These are phyloP conservation scores for Macaria liturata DNA, from an alignment of 2,888 invertebrate species.

Conservation along the genomic window DNA sequence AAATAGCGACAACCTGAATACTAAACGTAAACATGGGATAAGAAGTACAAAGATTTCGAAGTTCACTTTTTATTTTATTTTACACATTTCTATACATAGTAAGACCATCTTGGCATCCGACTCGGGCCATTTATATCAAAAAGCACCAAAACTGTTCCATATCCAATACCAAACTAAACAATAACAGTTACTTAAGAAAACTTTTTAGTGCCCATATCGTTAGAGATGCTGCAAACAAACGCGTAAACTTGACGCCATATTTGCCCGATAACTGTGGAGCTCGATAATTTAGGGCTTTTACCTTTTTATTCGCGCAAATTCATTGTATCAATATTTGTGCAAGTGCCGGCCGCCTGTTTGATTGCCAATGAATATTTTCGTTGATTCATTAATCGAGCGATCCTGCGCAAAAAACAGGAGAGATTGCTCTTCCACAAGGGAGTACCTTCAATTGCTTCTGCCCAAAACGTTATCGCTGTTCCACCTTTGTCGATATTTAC, in stretches of 20 bases:
- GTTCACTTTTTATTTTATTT: too few relatives aligned
- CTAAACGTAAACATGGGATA: too few relatives aligned
- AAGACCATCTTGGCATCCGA: too few relatives aligned
- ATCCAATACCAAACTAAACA: constrained; percentile 29
- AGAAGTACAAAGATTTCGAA: too few relatives aligned
- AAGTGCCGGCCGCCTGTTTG: constrained; percentile 53
- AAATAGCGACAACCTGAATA: too few relatives aligned
- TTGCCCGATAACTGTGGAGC: constrained; percentile 44
- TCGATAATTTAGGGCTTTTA: constrained; percentile 41
- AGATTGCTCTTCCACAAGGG: constrained; percentile 8
- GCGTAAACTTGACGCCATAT: constrained; percentile 43
- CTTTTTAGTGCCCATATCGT: constrained; percentile 39
- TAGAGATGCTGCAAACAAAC: constrained; percentile 50
- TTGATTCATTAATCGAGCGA: constrained; percentile 55
- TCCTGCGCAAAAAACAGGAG: constrained; percentile 44
- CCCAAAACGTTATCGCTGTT: constrained; percentile 39
- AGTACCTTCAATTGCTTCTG: constrained; percentile 38
- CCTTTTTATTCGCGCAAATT: constrained; percentile 50
- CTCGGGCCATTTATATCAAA: too few relatives aligned
- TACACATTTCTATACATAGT: too few relatives aligned
- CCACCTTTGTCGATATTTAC: constrained; percentile 29
- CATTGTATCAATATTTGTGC: constrained; percentile 58
- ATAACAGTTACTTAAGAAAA: constrained; percentile 34
- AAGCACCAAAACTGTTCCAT: constrained; percentile 5
- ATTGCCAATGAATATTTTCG: constrained; percentile 62